These are phyloP conservation scores for Adineta ricciae DNA, from an alignment of 2,888 invertebrate genomes.

Conservation along the genomic window DNA sequence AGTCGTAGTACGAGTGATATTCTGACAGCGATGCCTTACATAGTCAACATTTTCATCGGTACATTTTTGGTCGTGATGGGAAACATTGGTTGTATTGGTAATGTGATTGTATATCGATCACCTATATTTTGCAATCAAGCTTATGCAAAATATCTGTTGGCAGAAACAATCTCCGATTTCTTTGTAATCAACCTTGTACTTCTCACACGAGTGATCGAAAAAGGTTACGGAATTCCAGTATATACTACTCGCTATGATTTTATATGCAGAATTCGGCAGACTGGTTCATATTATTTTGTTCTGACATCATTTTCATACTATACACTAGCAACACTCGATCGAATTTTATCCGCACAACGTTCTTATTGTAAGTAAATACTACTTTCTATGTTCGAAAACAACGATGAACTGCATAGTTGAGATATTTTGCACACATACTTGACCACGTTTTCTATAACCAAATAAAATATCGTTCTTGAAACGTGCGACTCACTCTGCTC, in stretches of 20 bases:
- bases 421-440: too few relatives aligned
- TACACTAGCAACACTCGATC: background rate
- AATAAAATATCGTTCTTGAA: too few relatives aligned
- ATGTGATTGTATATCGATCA: background rate
- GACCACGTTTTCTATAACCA: too few relatives aligned
- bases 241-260: background rate
- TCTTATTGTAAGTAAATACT: too few relatives aligned
- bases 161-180: background rate
- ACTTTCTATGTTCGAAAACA: too few relatives aligned
- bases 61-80: background rate
- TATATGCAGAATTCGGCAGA: background rate
- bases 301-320: background rate
- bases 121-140: background rate
- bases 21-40: too few relatives aligned
- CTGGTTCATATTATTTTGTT: background rate
- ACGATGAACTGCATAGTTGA: too few relatives aligned
- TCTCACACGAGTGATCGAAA: background rate
- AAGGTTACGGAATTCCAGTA: background rate
- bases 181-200: background rate
- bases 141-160: background rate
- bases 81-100: background rate
- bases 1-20: too few relatives aligned
- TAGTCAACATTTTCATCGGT: background rate
- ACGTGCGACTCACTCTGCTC: too few relatives aligned
- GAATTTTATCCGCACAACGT: background rate